phyloP scores from a whole-genome alignment of 2,797 vertebrate species.

The Aplochiton taeniatus region DNA sequence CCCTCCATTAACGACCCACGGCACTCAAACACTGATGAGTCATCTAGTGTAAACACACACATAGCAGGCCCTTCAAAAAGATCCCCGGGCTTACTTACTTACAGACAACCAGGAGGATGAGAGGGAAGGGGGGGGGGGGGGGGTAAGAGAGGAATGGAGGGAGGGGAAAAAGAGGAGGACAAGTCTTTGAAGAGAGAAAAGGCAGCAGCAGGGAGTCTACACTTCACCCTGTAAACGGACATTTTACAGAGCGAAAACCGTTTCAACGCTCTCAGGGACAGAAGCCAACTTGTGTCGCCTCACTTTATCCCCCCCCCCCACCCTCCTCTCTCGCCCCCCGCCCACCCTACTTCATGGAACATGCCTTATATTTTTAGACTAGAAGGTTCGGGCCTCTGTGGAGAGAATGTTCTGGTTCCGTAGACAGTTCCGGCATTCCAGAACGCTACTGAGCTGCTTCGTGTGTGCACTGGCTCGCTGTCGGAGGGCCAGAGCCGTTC shows the following conservation, averaged over 20 bases:
- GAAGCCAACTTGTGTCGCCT: conserved; percentile 5
- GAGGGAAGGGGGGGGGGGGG: conserved; percentile 24
- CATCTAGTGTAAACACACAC: conserved; percentile 62
- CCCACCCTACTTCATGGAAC: no score
- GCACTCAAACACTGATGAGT: conserved; percentile 60
- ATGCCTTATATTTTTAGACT: no score
- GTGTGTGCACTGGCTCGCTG: conserved; percentile 26
- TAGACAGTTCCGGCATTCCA: conserved; percentile 34
- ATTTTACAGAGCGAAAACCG: conserved; percentile 46
- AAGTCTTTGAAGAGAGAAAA: conserved; percentile 52
- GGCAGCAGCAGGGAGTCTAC: conserved; percentile 35
- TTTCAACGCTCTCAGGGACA: conserved; percentile 16
- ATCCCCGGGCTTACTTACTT: conserved; percentile 33
- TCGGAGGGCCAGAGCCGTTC: conserved; percentile 23
- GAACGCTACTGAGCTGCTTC: conserved; percentile 33
- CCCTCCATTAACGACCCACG: conserved; percentile 55
- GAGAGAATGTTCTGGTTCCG: conserved; percentile 4
- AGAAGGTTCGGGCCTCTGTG: conserved; percentile 5
- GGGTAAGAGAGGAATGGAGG: conserved; percentile 18
- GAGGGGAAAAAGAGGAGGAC: conserved; percentile 13
- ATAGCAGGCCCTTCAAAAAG: conserved; percentile 47
- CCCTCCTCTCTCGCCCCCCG: no score
- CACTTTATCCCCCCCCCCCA: conserved; percentile 9
- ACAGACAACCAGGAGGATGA: conserved; percentile 34
- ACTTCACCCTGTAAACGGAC: conserved; percentile 44